Evolutionary conservation across 2,888 invertebrate species (phyloP).

Genomic region (Lithosia quadra): DNA sequence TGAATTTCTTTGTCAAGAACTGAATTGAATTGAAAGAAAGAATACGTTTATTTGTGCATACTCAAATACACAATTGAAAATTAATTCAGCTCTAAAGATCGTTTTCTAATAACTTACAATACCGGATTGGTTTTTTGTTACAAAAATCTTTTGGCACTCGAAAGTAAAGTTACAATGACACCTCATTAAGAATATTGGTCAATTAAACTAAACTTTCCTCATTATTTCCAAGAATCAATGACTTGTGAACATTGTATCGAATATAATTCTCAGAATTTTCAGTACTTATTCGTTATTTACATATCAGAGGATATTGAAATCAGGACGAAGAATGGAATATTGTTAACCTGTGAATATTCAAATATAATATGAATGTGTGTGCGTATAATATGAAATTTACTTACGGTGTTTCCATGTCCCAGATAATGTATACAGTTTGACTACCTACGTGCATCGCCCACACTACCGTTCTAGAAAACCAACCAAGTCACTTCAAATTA

Average conservation of each 20-base stretch:
- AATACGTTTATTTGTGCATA: no score
- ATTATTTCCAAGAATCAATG: not conserved
- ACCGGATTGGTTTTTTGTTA: no score
- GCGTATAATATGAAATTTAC: not conserved
- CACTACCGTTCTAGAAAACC: not conserved
- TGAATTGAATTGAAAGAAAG: no score
- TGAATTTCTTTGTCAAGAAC: no score
- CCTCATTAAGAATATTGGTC: not conserved
- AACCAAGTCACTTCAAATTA: constrained; percentile 1
- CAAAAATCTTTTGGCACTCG: no score
- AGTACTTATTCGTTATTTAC: not conserved
- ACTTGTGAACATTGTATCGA: not conserved
- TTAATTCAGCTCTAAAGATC: no score
- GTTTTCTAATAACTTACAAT: no score
- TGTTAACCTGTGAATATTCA: not conserved
- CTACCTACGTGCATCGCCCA: not conserved
- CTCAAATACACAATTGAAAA: no score
- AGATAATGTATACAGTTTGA: not conserved
- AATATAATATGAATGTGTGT: not conserved
- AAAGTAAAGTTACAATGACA: not conserved
- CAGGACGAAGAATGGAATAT: not conserved
- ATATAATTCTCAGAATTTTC: no score
- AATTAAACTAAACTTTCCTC: not conserved
- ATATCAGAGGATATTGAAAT: not conserved
- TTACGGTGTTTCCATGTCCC: not conserved